Evolutionary conservation across 2,113 vertebrate species (phyloP), one percentile per base, ranked within the genome.

Genomic region (human): DNA sequence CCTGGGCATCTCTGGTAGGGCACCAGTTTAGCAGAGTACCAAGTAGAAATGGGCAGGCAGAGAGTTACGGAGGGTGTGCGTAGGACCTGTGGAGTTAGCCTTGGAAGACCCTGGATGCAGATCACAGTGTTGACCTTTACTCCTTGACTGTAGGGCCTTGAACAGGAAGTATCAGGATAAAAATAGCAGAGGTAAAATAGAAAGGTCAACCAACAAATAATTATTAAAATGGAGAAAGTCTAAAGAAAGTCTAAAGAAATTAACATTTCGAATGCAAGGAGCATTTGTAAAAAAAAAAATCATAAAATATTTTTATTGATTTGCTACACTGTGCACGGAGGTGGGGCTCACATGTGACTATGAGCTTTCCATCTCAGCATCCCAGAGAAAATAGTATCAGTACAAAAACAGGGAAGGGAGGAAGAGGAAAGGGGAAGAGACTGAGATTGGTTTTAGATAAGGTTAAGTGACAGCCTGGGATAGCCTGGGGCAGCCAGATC

Each of bases 121-220:
- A 68, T 22, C 38, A 64, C 3, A 3, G 16, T 1, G 6, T 8
- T 2, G 0, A 38, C 1, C 35, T 43, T n/a, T 66, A 38, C 70
- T 84, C 57, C 22, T 20, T 70, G 30, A 48, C 18, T 22, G 0
- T 18, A 27, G 35, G n/a, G 11, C 89, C 87, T 59, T 38, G 13
- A 78, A 35, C 6, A 55, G 30, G 11, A 82, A 45, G 32, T 32
- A 4, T 30, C 57, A 57, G 17, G 20, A 43, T 94, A 12, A 70
- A 96, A 94, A 14, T 12, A 68, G 27, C 52, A n/a, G 20, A 30
- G 6, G 3, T 27, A 40, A 84, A 88, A 85, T 40, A 30, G 11
- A 72, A 93, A 59, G 17, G 27, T 25, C 52, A 72, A 38, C 48
- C 40, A 90, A 68, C 23, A 75, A 89, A 20, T 78, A 72, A 92